Conservation (phyloP, 2,888 invertebrate species). For the Yponomeuta cagnagella region DNA sequence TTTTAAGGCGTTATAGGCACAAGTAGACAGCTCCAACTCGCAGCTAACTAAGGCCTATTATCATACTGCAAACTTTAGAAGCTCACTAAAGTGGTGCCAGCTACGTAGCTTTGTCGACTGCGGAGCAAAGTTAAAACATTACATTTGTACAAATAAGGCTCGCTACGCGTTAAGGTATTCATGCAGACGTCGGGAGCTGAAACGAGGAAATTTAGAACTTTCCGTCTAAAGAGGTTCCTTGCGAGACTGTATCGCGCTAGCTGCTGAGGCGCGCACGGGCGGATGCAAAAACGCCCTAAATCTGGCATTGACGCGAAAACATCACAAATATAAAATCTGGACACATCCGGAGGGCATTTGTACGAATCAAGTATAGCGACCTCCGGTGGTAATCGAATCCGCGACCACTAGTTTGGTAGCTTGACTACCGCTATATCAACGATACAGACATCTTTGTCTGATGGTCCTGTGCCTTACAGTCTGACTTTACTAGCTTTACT, state of each 20-base stretch:
- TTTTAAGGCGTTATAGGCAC: neutral
- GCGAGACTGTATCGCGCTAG: neutral
- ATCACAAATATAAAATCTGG: too few species aligned
- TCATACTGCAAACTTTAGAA: neutral
- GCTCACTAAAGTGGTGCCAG: neutral
- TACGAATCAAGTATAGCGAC: neutral
- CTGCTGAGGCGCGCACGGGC: neutral
- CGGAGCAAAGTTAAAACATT: neutral
- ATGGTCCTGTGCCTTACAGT: too few species aligned
- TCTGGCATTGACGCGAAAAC: too few species aligned
- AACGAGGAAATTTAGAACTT: slow-evolving; percentile 3
- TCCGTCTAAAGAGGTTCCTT: slow-evolving; percentile 1
- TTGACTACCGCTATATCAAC: too few species aligned
- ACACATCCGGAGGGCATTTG: too few species aligned
- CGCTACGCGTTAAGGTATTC: slow-evolving; percentile 1
- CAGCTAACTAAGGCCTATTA: neutral
- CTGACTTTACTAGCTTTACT: too few species aligned
- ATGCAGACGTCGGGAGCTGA: slow-evolving; percentile 1
- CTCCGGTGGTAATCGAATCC: neutral
- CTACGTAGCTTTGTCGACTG: neutral
- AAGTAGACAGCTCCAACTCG: neutral
- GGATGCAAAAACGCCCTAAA: neutral
- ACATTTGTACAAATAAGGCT: slow-evolving; percentile 3
- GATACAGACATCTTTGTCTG: too few species aligned
- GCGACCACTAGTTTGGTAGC: too few species aligned